A percentile compares a stretch with the other conserved stretches of the same genome.
These are phyloP conservation scores for Benitochromis conjunctus DNA, from an alignment of 2,113 vertebrate genomes.

Conservation along the genomic window DNA sequence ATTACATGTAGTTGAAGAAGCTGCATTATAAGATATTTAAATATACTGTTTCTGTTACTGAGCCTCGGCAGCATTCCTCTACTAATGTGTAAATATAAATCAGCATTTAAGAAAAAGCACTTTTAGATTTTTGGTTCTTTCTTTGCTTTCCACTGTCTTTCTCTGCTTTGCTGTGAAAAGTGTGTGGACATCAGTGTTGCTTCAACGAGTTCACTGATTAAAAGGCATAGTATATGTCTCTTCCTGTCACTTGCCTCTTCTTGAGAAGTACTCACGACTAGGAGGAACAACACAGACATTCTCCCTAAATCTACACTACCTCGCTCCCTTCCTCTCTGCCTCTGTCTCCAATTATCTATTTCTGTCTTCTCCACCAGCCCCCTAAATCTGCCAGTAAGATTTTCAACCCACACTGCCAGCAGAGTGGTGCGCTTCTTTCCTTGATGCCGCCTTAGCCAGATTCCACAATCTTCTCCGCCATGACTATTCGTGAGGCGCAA, in stretches of 20 bases:
- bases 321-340: slow-evolving; percentile 30
- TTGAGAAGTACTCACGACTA: slow-evolving; percentile 23
- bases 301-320: slow-evolving; percentile 37
- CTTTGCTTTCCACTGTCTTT: not conserved
- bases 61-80: not conserved
- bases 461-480: slow-evolving; percentile 6
- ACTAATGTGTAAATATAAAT: not conserved
- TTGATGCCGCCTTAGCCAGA: slow-evolving; percentile 20
- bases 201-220: slow-evolving; percentile 43
- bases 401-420: slow-evolving; percentile 60
- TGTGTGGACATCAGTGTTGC: slow-evolving; percentile 17
- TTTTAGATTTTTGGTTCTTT: not conserved
- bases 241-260: slow-evolving; percentile 19
- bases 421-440: slow-evolving; percentile 27
- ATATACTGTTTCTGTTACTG: not conserved
- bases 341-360: slow-evolving; percentile 61
- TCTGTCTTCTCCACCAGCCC: slow-evolving; percentile 47
- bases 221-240: slow-evolving; percentile 25
- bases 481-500: slow-evolving; percentile 16
- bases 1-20: not conserved
- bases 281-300: slow-evolving; percentile 25
- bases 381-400: slow-evolving; percentile 50
- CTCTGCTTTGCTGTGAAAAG: not conserved
- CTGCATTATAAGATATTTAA: not conserved
- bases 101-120: not conserved